These are phyloP conservation scores for Centrocercus urophasianus DNA, from an alignment of 2,113 vertebrate genomes.

Conservation along the genomic window DNA sequence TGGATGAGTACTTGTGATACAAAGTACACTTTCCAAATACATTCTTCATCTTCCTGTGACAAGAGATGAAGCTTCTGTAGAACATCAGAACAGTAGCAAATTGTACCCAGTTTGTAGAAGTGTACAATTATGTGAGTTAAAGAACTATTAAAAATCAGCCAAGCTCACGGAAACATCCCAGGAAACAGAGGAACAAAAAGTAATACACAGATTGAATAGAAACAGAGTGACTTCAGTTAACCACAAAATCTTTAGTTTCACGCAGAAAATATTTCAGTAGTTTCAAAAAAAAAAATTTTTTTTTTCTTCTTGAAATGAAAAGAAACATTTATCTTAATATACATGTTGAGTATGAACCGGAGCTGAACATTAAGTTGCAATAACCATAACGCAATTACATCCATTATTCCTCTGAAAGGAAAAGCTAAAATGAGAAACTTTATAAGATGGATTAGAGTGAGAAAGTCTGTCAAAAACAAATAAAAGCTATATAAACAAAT, in stretches of 20 bases:
- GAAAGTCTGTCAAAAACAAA: conserved; percentile 12
- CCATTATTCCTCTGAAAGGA: neutral
- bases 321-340: neutral
- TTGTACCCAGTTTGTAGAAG: neutral
- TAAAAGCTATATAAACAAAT: conserved; percentile 33
- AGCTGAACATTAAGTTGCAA: neutral
- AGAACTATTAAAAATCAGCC: neutral
- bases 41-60: neutral
- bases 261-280: neutral
- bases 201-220: neutral
- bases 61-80: neutral
- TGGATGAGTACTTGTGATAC: neutral
- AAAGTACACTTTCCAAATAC: neutral
- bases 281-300: neutral
- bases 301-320: neutral
- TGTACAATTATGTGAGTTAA: fast-evolving
- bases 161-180: neutral
- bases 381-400: neutral
- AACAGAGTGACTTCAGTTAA: neutral
- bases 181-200: neutral
- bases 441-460: conserved; percentile 3
- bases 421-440: conserved; percentile 5
- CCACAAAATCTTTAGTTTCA: neutral
- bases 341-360: neutral
- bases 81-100: neutral